Percentiles rank a stretch among this genome's conserved stretches.
Conservation (phyloP, 2,888 invertebrate species). For the Epinotia ramella region DNA sequence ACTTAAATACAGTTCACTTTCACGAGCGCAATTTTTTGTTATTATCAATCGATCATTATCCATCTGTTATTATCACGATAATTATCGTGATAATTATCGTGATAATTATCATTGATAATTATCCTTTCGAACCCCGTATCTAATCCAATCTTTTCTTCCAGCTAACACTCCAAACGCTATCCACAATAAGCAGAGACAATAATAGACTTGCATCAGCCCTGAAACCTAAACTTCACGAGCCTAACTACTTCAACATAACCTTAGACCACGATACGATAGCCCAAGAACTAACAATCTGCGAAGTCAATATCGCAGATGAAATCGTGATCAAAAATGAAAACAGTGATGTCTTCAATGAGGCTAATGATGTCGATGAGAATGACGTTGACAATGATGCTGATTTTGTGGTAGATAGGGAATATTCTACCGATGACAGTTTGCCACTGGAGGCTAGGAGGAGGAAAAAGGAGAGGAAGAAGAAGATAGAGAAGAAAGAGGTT, state of each 20-base stretch:
- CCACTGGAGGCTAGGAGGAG: slow-evolving; percentile 58
- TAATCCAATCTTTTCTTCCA: slow-evolving; percentile 52
- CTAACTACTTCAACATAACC: slow-evolving; percentile 55
- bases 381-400: slow-evolving; percentile 45
- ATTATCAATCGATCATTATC: too few species aligned
- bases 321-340: slow-evolving; percentile 50
- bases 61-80: too few species aligned
- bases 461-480: slow-evolving; percentile 46
- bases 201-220: slow-evolving; percentile 57
- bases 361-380: slow-evolving; percentile 47
- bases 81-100: too few species aligned
- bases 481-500: slow-evolving; percentile 41
- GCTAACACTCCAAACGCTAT: slow-evolving; percentile 63
- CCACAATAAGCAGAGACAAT: slow-evolving; percentile 60
- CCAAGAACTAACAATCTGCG: slow-evolving; percentile 12
- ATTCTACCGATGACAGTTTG: slow-evolving; percentile 66
- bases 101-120: too few species aligned
- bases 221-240: slow-evolving; percentile 47
- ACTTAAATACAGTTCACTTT: too few species aligned
- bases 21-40: too few species aligned
- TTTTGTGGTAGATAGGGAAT: slow-evolving; percentile 51
- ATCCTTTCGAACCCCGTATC: too few species aligned
- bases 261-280: slow-evolving; percentile 50
- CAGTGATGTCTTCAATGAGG: slow-evolving; percentile 30
- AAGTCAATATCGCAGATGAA: slow-evolving; percentile 41